Conservation (phyloP, 2,888 invertebrate genomes). For the Drosophila peninsularis region DNA sequence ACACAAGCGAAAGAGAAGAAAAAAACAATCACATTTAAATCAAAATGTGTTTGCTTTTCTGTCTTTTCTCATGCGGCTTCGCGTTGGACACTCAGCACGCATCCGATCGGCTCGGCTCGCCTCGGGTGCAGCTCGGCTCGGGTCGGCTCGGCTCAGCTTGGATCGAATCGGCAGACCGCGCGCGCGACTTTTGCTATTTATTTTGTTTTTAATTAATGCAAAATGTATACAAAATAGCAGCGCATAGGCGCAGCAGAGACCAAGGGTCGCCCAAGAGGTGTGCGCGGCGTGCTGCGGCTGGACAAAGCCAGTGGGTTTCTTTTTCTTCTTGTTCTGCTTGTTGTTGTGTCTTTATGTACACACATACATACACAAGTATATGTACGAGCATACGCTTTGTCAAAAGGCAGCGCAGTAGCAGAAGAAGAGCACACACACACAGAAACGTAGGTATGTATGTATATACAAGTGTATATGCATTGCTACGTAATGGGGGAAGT, state of each 20-base stretch:
- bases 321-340: conserved; percentile 30
- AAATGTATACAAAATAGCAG: conserved; percentile 77
- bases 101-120: conserved; percentile 21
- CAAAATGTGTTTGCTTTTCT: conserved; percentile 63
- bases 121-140: conserved; percentile 23
- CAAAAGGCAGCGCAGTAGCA: conserved; percentile 42
- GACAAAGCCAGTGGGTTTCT: conserved; percentile 28
- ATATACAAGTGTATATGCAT: conserved; percentile 8
- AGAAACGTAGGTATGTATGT: neutral
- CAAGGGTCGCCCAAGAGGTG: conserved; percentile 35
- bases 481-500: conserved; percentile 44
- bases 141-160: conserved; percentile 20
- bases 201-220: conserved; percentile 81
- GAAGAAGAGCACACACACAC: conserved; percentile 39
- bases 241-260: conserved; percentile 58
- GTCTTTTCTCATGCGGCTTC: conserved; percentile 36
- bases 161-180: conserved; percentile 35
- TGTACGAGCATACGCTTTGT: conserved; percentile 35
- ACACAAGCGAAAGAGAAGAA: conserved; percentile 36
- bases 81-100: neutral
- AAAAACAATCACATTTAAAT: conserved; percentile 77
- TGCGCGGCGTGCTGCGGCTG: conserved; percentile 27
- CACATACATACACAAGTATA: neutral
- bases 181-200: conserved; percentile 74
- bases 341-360: conserved; percentile 19